These are phyloP conservation scores for Phytoseiulus persimilis DNA, from an alignment of 2,888 invertebrate species.

Conservation along the genomic window DNA sequence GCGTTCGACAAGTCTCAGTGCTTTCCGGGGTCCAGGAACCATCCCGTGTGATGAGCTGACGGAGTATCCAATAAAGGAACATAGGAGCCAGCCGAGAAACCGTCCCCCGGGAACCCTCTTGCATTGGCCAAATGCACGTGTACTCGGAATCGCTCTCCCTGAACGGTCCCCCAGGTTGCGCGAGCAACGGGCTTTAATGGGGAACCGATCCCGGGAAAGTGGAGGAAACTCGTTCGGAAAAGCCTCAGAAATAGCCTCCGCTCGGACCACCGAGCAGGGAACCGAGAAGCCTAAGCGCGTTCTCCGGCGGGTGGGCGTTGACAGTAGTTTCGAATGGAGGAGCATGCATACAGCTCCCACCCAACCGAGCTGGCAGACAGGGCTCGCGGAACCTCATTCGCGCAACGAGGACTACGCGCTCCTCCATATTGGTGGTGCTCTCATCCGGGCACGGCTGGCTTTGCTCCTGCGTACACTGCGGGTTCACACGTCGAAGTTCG, in stretches of 20 bases:
- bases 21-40: too few species aligned
- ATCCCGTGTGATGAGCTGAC: too few species aligned
- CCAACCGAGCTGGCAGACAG: not conserved
- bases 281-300: not conserved
- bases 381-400: not conserved
- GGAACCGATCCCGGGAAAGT: not conserved
- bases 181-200: too few species aligned
- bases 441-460: not conserved
- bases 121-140: too few species aligned
- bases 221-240: not conserved
- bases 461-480: not conserved
- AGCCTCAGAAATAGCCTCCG: not conserved
- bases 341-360: not conserved
- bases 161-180: too few species aligned
- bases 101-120: too few species aligned
- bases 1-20: too few species aligned
- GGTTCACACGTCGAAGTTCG: not conserved
- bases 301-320: not conserved
- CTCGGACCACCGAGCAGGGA: not conserved
- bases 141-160: too few species aligned
- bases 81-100: too few species aligned
- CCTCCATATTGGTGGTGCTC: too few species aligned
- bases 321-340: slow-evolving; percentile 5
- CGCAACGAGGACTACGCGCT: not conserved
- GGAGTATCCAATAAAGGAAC: too few species aligned